phyloP scores from a whole-genome alignment of 2,888 invertebrate genomes.

The Ormyrus nitidulus region DNA sequence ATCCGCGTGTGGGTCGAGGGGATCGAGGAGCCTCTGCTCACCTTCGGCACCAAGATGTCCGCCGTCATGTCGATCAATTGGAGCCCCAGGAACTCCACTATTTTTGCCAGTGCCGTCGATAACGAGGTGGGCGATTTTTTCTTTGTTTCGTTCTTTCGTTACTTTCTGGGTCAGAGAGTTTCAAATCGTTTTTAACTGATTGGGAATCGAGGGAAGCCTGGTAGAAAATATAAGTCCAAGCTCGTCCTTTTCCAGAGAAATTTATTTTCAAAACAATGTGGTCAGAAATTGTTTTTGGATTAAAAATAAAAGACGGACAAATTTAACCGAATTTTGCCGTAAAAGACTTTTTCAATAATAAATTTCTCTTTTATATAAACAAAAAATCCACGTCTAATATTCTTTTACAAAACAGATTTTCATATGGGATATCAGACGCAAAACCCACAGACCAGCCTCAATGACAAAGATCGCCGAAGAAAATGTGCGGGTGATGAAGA shows the following conservation, averaged over 20 bases:
- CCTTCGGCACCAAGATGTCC: constrained; percentile 72
- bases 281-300: no score
- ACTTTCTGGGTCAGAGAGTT: no score
- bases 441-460: constrained; percentile 82
- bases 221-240: no score
- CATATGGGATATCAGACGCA: constrained; percentile 87
- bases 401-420: constrained; percentile 75
- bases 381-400: background rate
- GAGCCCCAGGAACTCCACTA: constrained; percentile 86
- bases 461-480: constrained; percentile 77
- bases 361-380: background rate
- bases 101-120: constrained; percentile 83
- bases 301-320: no score
- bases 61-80: constrained; percentile 80
- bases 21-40: constrained; percentile 80
- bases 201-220: no score
- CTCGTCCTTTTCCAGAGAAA: no score
- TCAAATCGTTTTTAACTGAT: no score
- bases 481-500: constrained; percentile 58
- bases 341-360: background rate
- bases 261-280: no score
- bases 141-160: background rate
- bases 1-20: constrained; percentile 87
- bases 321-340: background rate
- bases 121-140: constrained; percentile 70